Evolutionary conservation across 2,113 vertebrate genomes (phyloP).

Genomic region (Ceyx margarethae): DNA sequence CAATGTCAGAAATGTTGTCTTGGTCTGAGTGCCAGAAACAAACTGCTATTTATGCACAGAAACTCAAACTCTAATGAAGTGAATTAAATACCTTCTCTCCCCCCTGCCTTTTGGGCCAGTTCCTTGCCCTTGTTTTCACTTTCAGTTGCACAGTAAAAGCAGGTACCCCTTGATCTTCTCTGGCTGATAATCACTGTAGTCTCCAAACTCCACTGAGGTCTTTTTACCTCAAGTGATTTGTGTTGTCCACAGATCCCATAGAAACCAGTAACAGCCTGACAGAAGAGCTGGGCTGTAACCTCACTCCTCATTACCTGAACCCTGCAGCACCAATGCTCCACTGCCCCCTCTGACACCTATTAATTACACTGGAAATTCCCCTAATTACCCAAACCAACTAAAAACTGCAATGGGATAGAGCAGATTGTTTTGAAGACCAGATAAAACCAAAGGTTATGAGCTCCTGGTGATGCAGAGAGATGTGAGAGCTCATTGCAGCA

Average conservation of each 20-base stretch:
- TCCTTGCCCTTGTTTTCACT: background rate
- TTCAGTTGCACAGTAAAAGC: background rate
- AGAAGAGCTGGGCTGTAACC: background rate
- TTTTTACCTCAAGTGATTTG: background rate
- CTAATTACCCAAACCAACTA: background rate
- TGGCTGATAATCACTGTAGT: background rate
- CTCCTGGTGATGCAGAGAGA: background rate
- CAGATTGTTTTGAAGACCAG: background rate
- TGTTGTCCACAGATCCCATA: background rate
- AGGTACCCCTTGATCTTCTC: background rate
- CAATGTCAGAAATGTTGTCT: background rate
- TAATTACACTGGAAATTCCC: background rate
- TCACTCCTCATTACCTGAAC: background rate
- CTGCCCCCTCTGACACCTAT: background rate
- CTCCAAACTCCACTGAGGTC: background rate
- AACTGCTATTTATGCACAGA: background rate
- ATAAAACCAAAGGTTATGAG: background rate
- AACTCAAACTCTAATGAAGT: background rate
- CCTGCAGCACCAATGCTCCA: background rate
- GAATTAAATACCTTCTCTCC: background rate
- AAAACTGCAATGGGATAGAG: background rate
- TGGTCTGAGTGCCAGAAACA: background rate
- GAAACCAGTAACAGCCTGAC: background rate
- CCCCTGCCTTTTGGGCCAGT: background rate
- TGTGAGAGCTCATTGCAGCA: background rate